These are phyloP conservation scores for Mus minutoides DNA, from an alignment of 2,797 vertebrate species.

Conservation along the genomic window DNA sequence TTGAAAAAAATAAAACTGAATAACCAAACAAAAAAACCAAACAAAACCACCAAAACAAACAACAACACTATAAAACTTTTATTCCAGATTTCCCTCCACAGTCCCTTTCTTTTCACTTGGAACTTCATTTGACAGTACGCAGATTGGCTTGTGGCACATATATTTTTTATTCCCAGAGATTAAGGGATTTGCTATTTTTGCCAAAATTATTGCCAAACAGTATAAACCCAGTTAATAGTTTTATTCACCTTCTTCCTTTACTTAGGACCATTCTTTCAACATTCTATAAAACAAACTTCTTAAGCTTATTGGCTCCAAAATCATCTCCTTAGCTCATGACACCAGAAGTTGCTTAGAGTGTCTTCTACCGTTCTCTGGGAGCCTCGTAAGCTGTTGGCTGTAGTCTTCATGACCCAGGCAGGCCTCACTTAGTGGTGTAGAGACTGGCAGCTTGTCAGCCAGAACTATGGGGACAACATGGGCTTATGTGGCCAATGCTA, in stretches of 20 bases:
- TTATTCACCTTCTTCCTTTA: neutral
- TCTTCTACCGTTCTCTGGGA: neutral
- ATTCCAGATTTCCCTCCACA: neutral
- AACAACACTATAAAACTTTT: neutral
- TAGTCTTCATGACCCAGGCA: neutral
- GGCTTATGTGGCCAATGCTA: neutral
- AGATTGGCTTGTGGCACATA: neutral
- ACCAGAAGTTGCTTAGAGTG: neutral
- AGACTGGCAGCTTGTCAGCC: neutral
- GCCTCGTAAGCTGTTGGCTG: neutral
- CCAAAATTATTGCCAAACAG: neutral
- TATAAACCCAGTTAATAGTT: neutral
- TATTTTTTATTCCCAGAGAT: neutral
- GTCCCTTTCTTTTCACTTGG: neutral
- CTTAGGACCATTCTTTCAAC: neutral
- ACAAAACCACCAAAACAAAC: neutral
- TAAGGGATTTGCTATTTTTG: conserved; percentile 42
- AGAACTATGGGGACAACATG: neutral
- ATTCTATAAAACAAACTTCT: conserved; percentile 20
- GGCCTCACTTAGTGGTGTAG: neutral
- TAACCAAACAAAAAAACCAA: neutral
- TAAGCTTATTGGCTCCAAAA: conserved; percentile 12
- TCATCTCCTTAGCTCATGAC: neutral
- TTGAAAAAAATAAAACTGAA: neutral
- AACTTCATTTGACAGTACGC: neutral